Conservation (phyloP, 2,888 invertebrate genomes). For the Maniola hyperantus region DNA sequence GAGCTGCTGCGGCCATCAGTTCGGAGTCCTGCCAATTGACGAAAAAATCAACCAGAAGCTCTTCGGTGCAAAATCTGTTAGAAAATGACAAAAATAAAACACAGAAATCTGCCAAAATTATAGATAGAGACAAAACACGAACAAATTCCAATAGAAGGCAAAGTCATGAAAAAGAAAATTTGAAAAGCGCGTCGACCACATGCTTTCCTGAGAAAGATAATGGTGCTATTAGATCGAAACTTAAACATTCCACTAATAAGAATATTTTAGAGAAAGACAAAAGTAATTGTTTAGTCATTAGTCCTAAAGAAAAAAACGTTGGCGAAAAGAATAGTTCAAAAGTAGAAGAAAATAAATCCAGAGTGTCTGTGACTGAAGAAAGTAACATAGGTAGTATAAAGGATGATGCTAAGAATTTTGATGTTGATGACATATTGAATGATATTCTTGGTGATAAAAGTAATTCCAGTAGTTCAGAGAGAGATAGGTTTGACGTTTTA, state of each 20-base stretch:
- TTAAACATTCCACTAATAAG: conserved; percentile 79
- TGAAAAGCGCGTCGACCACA: conserved; percentile 57
- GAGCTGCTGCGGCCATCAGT: conserved; percentile 83
- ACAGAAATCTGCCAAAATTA: conserved; percentile 63
- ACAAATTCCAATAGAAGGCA: conserved; percentile 55
- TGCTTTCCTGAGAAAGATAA: conserved; percentile 64
- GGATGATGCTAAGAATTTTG: conserved; percentile 49
- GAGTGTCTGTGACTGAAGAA: conserved; percentile 53
- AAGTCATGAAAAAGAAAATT: conserved; percentile 69
- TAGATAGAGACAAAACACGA: conserved; percentile 72
- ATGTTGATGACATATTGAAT: conserved; percentile 68
- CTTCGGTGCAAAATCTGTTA: conserved; percentile 68
- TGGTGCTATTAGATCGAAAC: conserved; percentile 80
- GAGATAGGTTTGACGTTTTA: conserved; percentile 68
- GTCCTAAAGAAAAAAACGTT: conserved; percentile 64
- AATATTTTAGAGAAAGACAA: conserved; percentile 78
- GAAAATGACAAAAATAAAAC: conserved; percentile 68
- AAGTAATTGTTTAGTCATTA: conserved; percentile 70
- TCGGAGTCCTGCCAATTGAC: conserved; percentile 60
- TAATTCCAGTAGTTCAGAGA: conserved; percentile 59
- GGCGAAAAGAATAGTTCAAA: conserved; percentile 60
- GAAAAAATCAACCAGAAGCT: conserved; percentile 70
- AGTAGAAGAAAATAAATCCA: conserved; percentile 53
- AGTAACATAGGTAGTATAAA: conserved; percentile 52
- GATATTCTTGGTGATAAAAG: conserved; percentile 64